These are phyloP conservation scores for Musca vetustissima DNA, from an alignment of 1,140 invertebrate species.

Conservation along the genomic window DNA sequence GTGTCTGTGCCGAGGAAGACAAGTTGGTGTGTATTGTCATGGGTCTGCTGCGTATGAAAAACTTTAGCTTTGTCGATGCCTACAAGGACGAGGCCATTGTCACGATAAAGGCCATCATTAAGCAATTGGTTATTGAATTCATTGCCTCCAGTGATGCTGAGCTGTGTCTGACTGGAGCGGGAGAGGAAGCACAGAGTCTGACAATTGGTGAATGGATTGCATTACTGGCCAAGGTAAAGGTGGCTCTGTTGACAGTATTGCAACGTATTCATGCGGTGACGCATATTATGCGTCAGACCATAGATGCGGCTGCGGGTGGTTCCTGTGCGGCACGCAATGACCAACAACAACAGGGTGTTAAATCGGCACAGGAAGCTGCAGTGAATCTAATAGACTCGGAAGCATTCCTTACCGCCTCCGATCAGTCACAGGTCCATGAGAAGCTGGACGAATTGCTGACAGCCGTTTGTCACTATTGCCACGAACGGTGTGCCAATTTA, in stretches of 20 bases:
- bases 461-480: slow-evolving; percentile 86
- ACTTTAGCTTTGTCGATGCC: slow-evolving; percentile 84
- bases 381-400: slow-evolving; percentile 64
- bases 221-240: slow-evolving; percentile 74
- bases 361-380: slow-evolving; percentile 41
- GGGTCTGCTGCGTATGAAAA: slow-evolving; percentile 81
- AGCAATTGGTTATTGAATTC: slow-evolving; percentile 83
- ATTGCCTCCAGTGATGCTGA: slow-evolving; percentile 66
- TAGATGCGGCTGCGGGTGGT: slow-evolving; percentile 62
- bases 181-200: slow-evolving; percentile 67
- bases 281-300: slow-evolving; percentile 70
- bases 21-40: slow-evolving; percentile 86
- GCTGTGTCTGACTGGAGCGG: slow-evolving; percentile 66
- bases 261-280: slow-evolving; percentile 69
- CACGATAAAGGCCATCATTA: slow-evolving; percentile 83
- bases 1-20: slow-evolving; percentile 74
- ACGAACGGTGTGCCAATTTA: slow-evolving; percentile 85
- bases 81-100: slow-evolving; percentile 89
- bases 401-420: slow-evolving; percentile 69
- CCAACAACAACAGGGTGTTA: slow-evolving; percentile 48
- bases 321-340: slow-evolving; percentile 42
- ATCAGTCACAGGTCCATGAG: slow-evolving; percentile 66
- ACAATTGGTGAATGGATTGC: slow-evolving; percentile 78
- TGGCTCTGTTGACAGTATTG: slow-evolving; percentile 64
- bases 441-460: slow-evolving; percentile 77